phyloP scores from a whole-genome alignment of 2,113 vertebrate species.

The Gorilla gorilla region DNA sequence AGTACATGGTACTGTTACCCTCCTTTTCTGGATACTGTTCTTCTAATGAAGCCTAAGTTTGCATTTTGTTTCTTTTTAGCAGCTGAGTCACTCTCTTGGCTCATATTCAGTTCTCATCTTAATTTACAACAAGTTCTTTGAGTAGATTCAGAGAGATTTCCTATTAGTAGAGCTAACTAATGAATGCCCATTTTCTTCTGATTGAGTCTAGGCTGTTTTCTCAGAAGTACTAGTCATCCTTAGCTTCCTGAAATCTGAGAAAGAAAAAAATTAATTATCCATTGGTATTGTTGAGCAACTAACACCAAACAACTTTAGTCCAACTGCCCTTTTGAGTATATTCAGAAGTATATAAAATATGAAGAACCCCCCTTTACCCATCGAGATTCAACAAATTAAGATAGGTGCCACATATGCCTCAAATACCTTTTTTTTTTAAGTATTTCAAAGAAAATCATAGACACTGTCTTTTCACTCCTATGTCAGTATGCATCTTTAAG shows the following conservation, averaged over 20 bases:
- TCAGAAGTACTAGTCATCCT: constrained; percentile 61
- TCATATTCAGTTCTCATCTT: constrained; percentile 57
- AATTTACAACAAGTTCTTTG: constrained; percentile 74
- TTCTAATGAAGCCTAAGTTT: constrained; percentile 56
- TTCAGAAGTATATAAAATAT: constrained; percentile 24
- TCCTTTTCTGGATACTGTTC: constrained; percentile 49
- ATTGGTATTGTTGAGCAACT: constrained; percentile 33
- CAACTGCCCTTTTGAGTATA: not conserved
- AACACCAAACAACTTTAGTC: not conserved
- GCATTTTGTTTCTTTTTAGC: constrained; percentile 63
- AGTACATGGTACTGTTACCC: not conserved
- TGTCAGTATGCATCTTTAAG: not conserved
- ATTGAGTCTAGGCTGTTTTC: constrained; percentile 57
- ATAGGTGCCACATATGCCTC: not conserved
- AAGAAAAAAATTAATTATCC: constrained; percentile 54
- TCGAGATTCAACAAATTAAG: not conserved
- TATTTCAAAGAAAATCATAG: constrained; percentile 44
- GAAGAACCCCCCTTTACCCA: not conserved
- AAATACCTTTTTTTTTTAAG: not conserved
- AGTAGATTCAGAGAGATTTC: constrained; percentile 65
- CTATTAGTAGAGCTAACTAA: constrained; percentile 60
- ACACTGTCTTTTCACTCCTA: not conserved
- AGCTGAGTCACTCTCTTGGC: constrained; percentile 65
- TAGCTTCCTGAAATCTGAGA: constrained; percentile 63
- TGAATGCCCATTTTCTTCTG: constrained; percentile 59